Evolutionary conservation across 1,140 invertebrate species (phyloP).

Genomic region (Hypothenemus hampei): DNA sequence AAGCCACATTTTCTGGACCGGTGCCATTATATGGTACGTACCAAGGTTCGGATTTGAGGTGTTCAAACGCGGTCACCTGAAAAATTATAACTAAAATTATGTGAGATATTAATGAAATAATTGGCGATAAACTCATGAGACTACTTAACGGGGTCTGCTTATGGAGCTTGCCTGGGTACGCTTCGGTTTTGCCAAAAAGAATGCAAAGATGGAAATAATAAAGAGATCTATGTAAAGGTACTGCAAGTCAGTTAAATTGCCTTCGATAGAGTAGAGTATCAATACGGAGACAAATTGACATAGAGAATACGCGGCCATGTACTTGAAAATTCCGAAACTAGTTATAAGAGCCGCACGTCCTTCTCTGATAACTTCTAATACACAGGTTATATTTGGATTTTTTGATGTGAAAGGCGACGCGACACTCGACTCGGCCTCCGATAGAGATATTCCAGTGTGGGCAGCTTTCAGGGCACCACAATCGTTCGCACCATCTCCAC

Average conservation of each 20-base stretch:
- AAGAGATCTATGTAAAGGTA: slow-evolving; percentile 81
- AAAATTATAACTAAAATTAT: slow-evolving; percentile 63
- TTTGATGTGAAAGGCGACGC: slow-evolving; percentile 96
- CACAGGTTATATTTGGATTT: slow-evolving; percentile 83
- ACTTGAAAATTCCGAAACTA: slow-evolving; percentile 96
- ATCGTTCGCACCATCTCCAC: slow-evolving; percentile 97
- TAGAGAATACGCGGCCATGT: slow-evolving; percentile 73
- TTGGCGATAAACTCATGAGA: slow-evolving; percentile 60
- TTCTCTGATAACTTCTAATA: slow-evolving; percentile 85
- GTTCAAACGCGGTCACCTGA: slow-evolving; percentile 63
- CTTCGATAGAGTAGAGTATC: slow-evolving; percentile 80
- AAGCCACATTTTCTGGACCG: slow-evolving; percentile 49
- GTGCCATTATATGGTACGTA: slow-evolving; percentile 56
- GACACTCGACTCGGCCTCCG: slow-evolving; percentile 91
- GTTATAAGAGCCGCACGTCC: slow-evolving; percentile 92
- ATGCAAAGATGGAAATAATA: slow-evolving; percentile 75
- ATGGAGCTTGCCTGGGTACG: slow-evolving; percentile 63
- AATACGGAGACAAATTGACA: slow-evolving; percentile 87
- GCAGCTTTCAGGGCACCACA: slow-evolving; percentile 93
- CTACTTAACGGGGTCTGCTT: slow-evolving; percentile 66
- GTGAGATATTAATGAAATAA: slow-evolving; percentile 65
- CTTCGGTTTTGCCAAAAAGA: slow-evolving; percentile 75
- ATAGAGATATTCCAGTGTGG: slow-evolving; percentile 92
- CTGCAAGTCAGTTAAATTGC: slow-evolving; percentile 76
- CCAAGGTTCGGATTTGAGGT: slow-evolving; percentile 67